Conservation (phyloP, 2,113 vertebrate genomes). For the Todiramphus chloris region DNA sequence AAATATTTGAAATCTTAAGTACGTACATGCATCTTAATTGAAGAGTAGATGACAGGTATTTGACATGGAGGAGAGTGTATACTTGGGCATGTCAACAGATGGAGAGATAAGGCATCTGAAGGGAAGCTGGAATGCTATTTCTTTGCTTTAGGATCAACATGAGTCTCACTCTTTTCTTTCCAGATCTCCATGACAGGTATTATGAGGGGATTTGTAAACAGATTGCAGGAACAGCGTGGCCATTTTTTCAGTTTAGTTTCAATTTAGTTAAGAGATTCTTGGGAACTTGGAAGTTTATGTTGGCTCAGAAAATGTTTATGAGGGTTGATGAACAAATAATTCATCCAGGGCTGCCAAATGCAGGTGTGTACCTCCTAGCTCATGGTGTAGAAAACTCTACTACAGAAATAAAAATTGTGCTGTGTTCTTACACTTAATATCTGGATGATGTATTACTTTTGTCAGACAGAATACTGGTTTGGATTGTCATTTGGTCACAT, state of each 20-base stretch:
- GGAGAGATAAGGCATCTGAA: background rate
- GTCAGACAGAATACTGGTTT: background rate
- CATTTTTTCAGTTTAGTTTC: background rate
- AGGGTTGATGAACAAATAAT: background rate
- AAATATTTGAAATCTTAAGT: background rate
- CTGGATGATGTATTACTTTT: background rate
- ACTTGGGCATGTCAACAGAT: background rate
- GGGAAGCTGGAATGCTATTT: background rate
- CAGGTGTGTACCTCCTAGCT: background rate
- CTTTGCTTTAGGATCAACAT: background rate
- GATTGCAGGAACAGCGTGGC: background rate
- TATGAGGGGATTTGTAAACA: background rate
- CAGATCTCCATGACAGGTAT: background rate
- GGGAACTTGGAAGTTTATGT: background rate
- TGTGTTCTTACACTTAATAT: background rate
- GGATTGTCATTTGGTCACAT: background rate
- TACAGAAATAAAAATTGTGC: background rate
- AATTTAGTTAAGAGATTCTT: background rate
- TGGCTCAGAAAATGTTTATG: background rate
- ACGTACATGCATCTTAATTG: background rate
- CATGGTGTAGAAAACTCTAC: background rate
- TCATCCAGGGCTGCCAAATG: background rate
- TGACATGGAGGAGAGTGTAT: rapidly evolving
- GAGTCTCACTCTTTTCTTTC: background rate
- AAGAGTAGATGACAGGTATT: background rate